Base-by-base conservation (phyloP, 2,797 vertebrate species). In the Channa striata region DNA sequence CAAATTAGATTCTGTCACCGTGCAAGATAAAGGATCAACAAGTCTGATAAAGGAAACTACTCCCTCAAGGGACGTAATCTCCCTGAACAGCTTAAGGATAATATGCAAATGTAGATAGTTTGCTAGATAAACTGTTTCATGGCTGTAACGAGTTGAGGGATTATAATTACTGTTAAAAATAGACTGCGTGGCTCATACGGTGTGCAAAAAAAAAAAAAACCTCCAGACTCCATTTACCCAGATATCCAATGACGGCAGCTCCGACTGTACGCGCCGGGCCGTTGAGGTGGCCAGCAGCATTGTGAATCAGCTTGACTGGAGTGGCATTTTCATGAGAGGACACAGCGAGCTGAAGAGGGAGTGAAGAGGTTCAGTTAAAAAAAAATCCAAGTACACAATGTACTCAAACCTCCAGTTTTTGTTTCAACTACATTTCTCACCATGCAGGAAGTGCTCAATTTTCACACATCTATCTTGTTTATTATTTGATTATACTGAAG, bases 301-400 rank as follows among this genome's bases (percentile, higher is more conserved):
- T 99, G 72, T 98, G 96, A 0, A 99, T 90, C 72, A 99, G 80
- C 62, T 99, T 99, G 69, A 99, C 97, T 0, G 98, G 98, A 1
- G 98, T 99, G 82, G 98, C 97, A 6, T 98, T 99, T 90, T 99
- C 98, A 68, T 99, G 98, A 68, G 98, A 99, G 40, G 97, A 99
- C 86, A 99, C 95, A 0, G 96, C 94, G 73, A 99, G 92, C 98
- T 99, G 21, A 4, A 68, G 39, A 52, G 5, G 11, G 10, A 33
- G 4, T 6, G 30, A 8, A 64, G 14, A 33, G 1, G n/a, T 19
- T 53, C 19, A 40, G 21, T 0, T 4, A n/a, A 30, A n/a, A 1
- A 3, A 14, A 34, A 49, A 33, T 2, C 25, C 6, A 11, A 1
- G 53, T 14, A 49, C 9, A 12, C 6, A 5, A 12, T 39, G 37